Conservation (phyloP, 2,888 invertebrate genomes). For the Erebia epiphron region DNA sequence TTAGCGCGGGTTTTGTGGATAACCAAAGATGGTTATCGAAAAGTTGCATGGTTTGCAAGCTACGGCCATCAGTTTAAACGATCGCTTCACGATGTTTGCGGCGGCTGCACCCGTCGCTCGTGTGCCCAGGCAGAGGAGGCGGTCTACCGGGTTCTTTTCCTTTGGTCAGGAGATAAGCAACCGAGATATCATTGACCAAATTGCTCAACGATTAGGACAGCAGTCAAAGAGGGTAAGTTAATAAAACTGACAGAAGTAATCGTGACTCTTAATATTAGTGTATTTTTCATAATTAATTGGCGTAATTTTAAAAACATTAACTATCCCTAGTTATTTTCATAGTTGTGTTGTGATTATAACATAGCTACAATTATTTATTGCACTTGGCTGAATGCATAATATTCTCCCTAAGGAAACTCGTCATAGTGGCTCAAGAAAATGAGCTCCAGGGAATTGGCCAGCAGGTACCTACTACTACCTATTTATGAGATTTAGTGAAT, state of each 20-base stretch:
- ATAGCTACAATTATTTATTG: too few relatives aligned
- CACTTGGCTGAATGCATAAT: too few relatives aligned
- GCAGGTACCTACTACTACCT: too few relatives aligned
- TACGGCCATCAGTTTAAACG: constrained; percentile 66
- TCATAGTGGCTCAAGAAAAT: too few relatives aligned
- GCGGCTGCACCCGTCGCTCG: constrained; percentile 46
- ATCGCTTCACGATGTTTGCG: constrained; percentile 63
- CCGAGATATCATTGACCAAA: constrained; percentile 53
- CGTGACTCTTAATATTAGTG: too few relatives aligned
- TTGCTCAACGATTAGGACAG: constrained; percentile 59
- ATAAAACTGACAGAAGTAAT: not conserved
- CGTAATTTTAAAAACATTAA: too few relatives aligned
- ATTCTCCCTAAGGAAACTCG: too few relatives aligned
- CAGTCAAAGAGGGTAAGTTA: constrained; percentile 57
- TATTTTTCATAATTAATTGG: too few relatives aligned
- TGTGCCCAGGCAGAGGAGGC: constrained; percentile 45
- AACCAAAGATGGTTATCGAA: constrained; percentile 59
- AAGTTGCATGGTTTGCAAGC: constrained; percentile 72
- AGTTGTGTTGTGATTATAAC: too few relatives aligned
- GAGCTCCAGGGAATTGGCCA: too few relatives aligned
- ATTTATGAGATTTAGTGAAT: too few relatives aligned
- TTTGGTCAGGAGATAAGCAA: constrained; percentile 45
- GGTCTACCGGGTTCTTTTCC: constrained; percentile 35
- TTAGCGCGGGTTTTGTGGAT: constrained; percentile 6
- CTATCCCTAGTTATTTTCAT: too few relatives aligned